Base-by-base conservation (phyloP, 2,888 invertebrate genomes). In the Mesorhabditis spiculigera region DNA sequence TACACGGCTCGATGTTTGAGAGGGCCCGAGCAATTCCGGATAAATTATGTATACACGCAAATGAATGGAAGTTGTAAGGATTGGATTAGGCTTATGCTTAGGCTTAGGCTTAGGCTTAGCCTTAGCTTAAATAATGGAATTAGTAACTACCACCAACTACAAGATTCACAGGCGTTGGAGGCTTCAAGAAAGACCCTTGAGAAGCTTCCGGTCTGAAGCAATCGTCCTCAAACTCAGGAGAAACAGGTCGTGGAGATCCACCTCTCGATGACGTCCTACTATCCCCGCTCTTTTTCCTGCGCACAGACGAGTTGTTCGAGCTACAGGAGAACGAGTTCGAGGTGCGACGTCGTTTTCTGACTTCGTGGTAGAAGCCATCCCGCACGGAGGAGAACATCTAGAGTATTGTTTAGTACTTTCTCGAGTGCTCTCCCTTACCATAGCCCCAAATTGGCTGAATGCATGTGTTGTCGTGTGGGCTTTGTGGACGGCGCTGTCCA, bases 401-500 rank as follows among this genome's bases (percentile, higher is more conserved):
- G 45, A 81, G 69, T 10, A 50, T 42, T 43, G n/a, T 8, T 44
- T 50, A 13, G 10, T 50, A 10, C 8, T 13, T 13, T 10, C n/a
- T 63, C 43, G 5, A 8, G 8, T 10, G 5, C 45, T 6, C 5
- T 45, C 13, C 68, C 73, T 67, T 67, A 82, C 82, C 74, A 83
- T 66, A 65, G 75, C 72, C 62, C 82, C 78, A 71, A 82, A 82
- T 65, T 78, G 80, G 10, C 80, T 78, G 70, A 82, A 82, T 41
- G 82, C 82, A 58, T 70, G 68, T 41, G 82, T 75, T 6, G 82
- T 82, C 10, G 75, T 78, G 69, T 80, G 80, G 4, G 80, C 77
- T 44, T 80, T 81, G 67, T 82, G 82, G n/a, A 82, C 82, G 8
- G 82, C 82, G 4, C 76, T 76, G 50, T 82, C 82, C 16, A 81